Base-by-base conservation (phyloP, 1,140 invertebrate genomes). In the Bombus waltoni region DNA sequence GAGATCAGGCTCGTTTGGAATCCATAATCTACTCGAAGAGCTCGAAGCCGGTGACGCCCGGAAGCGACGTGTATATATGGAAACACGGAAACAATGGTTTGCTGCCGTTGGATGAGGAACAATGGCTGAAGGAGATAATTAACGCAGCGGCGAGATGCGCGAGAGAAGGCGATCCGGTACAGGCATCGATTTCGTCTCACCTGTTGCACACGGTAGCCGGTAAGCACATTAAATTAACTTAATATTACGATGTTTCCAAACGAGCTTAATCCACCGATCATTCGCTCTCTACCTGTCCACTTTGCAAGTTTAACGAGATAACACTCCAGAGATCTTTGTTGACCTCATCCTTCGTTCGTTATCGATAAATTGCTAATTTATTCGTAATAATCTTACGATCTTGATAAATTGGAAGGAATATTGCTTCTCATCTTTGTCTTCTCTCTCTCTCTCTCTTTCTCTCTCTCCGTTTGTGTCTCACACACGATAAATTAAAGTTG, bases 51-150 rank as follows among this genome's bases (percentile, higher is more conserved):
- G 84, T 88, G 3, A 81, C 71, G 25, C 59, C 72, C 5, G 70
- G 32, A 1, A 87, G 91, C 71, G 91, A 94, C 53, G 87, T 94
- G 81, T 95, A 93, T 42, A 89, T 94, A 62, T 94, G 92, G 93
- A 94, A 93, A 80, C 89, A 87, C 28, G 92, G 92, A 57, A 91
- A 86, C 70, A 68, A 86, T 44, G 87, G 89, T 18, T 82, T 95
- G 11, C 44, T 87, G 44, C 79, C 85, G 5, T 66, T 94, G 18
- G 90, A 82, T 15, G 81, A 89, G 70, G 93, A 95, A 74, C 87
- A 94, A 13, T 95, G 95, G 95, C 92, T 90, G 74, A 87, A 79
- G 44, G 94, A 95, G 57, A 83, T 94, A 44, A 92, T 94, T 62
- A 93, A 91, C 81, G 91, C 92, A 65, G 90, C 92, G 13, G 85